phyloP scores from a whole-genome alignment of 2,888 invertebrate species.

The Phasia obesa region DNA sequence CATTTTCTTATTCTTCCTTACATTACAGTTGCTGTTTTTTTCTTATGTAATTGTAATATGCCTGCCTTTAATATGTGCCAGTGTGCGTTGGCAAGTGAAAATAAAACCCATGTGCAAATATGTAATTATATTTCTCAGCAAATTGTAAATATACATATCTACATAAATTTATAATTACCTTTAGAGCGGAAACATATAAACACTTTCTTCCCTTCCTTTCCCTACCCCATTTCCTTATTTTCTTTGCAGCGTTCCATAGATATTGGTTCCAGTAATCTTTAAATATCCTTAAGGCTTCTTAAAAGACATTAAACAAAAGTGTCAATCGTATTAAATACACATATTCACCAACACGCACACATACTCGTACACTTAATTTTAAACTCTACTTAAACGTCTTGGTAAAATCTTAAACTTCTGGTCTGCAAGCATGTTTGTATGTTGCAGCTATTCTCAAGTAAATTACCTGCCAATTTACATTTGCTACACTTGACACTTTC shows the following conservation, averaged over 20 bases:
- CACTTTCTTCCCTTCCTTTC: background rate
- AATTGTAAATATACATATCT: slow-evolving; percentile 41
- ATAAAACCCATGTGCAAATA: slow-evolving; percentile 65
- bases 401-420: slow-evolving; percentile 41
- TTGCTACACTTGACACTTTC: slow-evolving; percentile 67
- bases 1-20: slow-evolving; percentile 40
- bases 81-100: slow-evolving; percentile 19
- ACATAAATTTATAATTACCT: slow-evolving; percentile 68
- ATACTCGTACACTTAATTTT: too few species aligned
- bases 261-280: slow-evolving; percentile 47
- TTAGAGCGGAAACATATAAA: slow-evolving; percentile 57
- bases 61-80: slow-evolving; percentile 3
- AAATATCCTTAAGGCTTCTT: slow-evolving; percentile 68
- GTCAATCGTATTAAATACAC: slow-evolving; percentile 63
- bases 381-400: slow-evolving; percentile 31
- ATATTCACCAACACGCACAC: background rate
- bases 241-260: background rate
- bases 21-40: background rate
- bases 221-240: background rate
- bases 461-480: slow-evolving; percentile 71
- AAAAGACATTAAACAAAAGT: slow-evolving; percentile 69
- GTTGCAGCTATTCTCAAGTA: slow-evolving; percentile 62
- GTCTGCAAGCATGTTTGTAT: slow-evolving; percentile 4
- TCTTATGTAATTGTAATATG: background rate
- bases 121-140: slow-evolving; percentile 53